phyloP scores from a whole-genome alignment of 2,797 vertebrate genomes.

The Myripristis murdjan region DNA sequence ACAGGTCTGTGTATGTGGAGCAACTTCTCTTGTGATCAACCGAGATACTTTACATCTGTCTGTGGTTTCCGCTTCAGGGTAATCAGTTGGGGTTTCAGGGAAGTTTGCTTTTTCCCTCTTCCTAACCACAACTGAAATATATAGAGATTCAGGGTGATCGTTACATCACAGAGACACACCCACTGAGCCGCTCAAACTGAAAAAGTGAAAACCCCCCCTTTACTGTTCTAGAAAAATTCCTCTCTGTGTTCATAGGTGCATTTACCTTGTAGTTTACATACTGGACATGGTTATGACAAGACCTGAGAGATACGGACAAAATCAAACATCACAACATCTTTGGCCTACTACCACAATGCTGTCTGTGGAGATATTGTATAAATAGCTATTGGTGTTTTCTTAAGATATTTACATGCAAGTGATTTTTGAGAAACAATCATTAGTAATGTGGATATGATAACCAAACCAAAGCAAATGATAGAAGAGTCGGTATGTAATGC shows the following conservation, averaged over 20 bases:
- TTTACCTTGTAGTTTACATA: not conserved
- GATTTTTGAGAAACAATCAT: too few species aligned
- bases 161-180: not conserved
- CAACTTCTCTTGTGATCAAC: conserved; percentile 4
- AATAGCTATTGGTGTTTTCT: too few species aligned
- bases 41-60: conserved; percentile 24
- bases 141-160: not conserved
- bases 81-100: conserved; percentile 12
- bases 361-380: too few species aligned
- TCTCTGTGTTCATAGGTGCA: not conserved
- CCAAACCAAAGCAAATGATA: too few species aligned
- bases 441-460: too few species aligned
- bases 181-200: conserved; percentile 13
- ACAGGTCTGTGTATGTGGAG: not conserved
- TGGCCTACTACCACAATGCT: too few species aligned
- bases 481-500: too few species aligned
- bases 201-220: not conserved
- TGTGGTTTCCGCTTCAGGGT: conserved; percentile 50
- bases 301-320: too few species aligned
- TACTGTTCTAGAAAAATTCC: not conserved
- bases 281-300: too few species aligned
- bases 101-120: conserved; percentile 22
- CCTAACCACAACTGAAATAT: conserved; percentile 28
- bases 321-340: too few species aligned
- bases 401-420: too few species aligned